Percentiles rank a stretch among this genome's conserved stretches.
phyloP scores from a whole-genome alignment of 2,113 vertebrate genomes.

The Isurus oxyrinchus region DNA sequence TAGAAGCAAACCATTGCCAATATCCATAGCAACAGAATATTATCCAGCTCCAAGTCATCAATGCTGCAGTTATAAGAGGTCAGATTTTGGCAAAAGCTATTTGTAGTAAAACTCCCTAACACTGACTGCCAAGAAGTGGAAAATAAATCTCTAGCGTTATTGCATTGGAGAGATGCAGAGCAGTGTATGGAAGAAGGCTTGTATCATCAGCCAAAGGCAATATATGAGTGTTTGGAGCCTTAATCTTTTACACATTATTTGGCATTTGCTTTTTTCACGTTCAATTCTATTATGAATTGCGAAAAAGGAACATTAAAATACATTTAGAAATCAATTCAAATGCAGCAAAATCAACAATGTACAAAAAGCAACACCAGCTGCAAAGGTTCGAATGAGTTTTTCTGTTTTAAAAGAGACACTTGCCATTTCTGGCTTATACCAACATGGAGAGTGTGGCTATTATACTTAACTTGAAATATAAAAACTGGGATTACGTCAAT shows the following conservation, averaged over 20 bases:
- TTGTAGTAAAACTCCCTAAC: not conserved
- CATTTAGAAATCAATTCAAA: too few relatives aligned
- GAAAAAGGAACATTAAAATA: not conserved
- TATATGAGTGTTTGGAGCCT: not conserved
- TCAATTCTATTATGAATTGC: not conserved
- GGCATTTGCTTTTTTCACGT: not conserved
- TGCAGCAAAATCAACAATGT: not conserved
- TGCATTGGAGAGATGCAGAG: not conserved
- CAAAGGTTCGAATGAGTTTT: not conserved
- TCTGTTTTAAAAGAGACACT: not conserved
- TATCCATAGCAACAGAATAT: constrained; percentile 30
- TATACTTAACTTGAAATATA: not conserved
- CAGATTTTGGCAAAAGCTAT: constrained; percentile 24
- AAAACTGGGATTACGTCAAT: not conserved
- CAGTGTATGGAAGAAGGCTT: not conserved
- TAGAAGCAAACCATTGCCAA: constrained; percentile 14
- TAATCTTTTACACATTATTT: not conserved
- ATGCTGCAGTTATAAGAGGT: not conserved
- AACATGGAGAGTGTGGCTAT: not conserved
- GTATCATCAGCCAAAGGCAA: not conserved
- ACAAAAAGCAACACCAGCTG: not conserved
- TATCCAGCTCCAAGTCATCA: not conserved
- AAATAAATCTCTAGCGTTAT: not conserved
- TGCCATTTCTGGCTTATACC: not conserved
- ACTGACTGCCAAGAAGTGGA: not conserved